phyloP scores from a whole-genome alignment of 2,797 vertebrate genomes.

The Austrolebias charrua region DNA sequence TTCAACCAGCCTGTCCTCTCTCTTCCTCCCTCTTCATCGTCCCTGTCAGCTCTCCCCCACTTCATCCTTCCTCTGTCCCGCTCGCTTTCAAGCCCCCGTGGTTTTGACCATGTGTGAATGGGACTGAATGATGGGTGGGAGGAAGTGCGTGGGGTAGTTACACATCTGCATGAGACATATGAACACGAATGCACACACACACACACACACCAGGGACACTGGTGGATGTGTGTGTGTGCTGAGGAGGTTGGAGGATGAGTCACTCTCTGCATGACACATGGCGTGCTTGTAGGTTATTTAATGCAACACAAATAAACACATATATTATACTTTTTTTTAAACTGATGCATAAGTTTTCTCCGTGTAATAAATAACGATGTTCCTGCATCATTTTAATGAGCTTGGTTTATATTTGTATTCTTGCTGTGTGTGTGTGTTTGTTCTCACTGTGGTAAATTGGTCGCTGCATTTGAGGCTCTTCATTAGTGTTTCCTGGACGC shows the following conservation, averaged over 20 bases:
- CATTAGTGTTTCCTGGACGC: slow-evolving; percentile 68
- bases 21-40: slow-evolving; percentile 52
- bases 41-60: slow-evolving; percentile 18
- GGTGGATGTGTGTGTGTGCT: slow-evolving; percentile 28
- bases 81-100: slow-evolving; percentile 45
- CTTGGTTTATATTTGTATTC: slow-evolving; percentile 34
- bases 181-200: background rate
- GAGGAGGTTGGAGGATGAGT: slow-evolving; percentile 72
- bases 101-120: slow-evolving; percentile 70
- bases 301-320: slow-evolving; percentile 49
- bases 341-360: slow-evolving; percentile 37
- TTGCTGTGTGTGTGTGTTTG: slow-evolving; percentile 23
- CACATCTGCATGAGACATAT: slow-evolving; percentile 25
- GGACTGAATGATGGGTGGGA: slow-evolving; percentile 62
- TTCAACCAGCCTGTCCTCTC: slow-evolving; percentile 58
- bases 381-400: slow-evolving; percentile 64
- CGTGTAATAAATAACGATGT: slow-evolving; percentile 61
- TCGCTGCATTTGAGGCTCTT: slow-evolving; percentile 56
- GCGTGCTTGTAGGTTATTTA: slow-evolving; percentile 46
- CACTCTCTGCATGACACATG: slow-evolving; percentile 64
- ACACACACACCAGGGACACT: slow-evolving; percentile 10
- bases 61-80: slow-evolving; percentile 29
- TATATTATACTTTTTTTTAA: slow-evolving; percentile 16
- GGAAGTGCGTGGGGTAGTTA: slow-evolving; percentile 33
- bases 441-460: slow-evolving; percentile 21